Evolutionary conservation across 2,888 invertebrate species (phyloP), one percentile per base, ranked within the genome.

Genomic region (Oscheius sp.): DNA sequence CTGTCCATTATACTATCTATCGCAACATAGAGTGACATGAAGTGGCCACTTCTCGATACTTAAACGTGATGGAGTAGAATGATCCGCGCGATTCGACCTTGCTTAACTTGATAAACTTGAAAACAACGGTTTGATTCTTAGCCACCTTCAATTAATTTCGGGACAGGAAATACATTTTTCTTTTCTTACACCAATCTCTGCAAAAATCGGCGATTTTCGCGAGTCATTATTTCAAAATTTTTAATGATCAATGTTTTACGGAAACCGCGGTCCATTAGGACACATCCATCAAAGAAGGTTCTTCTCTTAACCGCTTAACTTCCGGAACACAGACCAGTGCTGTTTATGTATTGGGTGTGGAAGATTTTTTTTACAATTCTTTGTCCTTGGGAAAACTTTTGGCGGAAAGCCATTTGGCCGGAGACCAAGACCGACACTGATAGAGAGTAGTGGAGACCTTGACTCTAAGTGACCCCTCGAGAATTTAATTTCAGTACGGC

Each of bases 371-470:
- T 58, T 45, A 27, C 61, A 25, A 17, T 39, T 58, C 12, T 23
- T 8, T 45, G 61, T 61, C 61, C 61, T 61, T 61, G 61, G 61
- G n/a, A 33, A 61, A 61, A 61, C 23, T 29, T 61, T 57, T 61
- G 61, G 61, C 45, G 29, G 61, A 61, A 29, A 61, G 61, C 61
- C 45, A 61, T 61, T 61, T 61, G 61, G 55, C 55, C 55, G 20
- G 15, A 17, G 61, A 61, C 61, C 61, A 61, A 61, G 27, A 45
- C 12, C 27, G 17, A 34, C 42, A 29, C 17, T 61, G 61, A 61
- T 61, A 61, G 45, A 17, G 31, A n/a, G 45, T 17, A 45, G 34
- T 57, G 27, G 61, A 45, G 61, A 42, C 61, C 61, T 61, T 61
- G 61, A 61, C 45, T 45, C 45, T 23, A 27, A 31, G 17, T n/a